Evolutionary conservation across 2,888 invertebrate genomes (phyloP).

Genomic region (Dryococelus australis): DNA sequence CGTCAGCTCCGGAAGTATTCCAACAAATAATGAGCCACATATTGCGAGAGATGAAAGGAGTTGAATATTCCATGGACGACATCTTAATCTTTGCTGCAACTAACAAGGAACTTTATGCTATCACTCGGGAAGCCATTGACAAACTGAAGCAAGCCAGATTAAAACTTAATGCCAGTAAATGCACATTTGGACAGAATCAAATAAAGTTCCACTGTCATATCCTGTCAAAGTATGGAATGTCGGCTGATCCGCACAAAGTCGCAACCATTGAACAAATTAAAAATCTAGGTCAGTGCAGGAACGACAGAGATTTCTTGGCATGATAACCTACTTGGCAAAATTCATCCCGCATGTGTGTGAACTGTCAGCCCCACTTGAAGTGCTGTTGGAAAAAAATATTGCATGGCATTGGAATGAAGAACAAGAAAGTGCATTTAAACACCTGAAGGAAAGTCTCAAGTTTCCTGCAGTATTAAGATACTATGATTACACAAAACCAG

Average conservation of each 20-base stretch:
- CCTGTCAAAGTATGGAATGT: neutral
- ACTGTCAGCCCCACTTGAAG: no score
- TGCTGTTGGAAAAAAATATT: constrained; percentile 46
- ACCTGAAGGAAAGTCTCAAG: neutral
- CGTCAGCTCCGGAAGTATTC: neutral
- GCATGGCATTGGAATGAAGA: constrained; percentile 20
- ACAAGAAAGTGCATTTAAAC: neutral
- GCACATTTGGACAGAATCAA: neutral
- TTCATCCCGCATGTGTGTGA: no score
- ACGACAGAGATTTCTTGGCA: constrained; percentile 25
- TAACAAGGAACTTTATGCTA: neutral
- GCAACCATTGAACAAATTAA: neutral
- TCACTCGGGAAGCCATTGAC: neutral
- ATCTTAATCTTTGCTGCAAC: neutral
- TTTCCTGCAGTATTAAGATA: neutral
- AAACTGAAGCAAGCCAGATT: neutral
- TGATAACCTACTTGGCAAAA: constrained; percentile 1
- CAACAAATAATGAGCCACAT: neutral
- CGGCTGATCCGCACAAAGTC: neutral
- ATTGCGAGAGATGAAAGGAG: neutral
- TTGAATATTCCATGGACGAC: neutral
- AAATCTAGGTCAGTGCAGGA: neutral
- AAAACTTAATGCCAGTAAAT: neutral
- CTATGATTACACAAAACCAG: constrained; percentile 44
- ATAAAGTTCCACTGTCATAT: neutral